These are phyloP conservation scores for Xenopus petersii DNA, from an alignment of 2,797 vertebrate species.

Conservation along the genomic window DNA sequence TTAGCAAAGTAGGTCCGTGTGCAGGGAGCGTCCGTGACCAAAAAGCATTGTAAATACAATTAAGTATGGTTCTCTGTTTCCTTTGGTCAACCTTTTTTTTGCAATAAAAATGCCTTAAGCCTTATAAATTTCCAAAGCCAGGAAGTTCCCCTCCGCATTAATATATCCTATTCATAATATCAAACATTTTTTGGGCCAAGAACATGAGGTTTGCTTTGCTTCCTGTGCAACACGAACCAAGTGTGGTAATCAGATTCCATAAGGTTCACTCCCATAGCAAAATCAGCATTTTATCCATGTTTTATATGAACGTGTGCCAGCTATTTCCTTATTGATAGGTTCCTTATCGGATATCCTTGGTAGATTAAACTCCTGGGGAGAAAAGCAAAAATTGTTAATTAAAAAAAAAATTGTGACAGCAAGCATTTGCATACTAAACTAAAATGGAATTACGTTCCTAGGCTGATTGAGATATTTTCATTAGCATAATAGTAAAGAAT, in stretches of 20 bases:
- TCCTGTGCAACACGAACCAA: conserved; percentile 65
- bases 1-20: conserved; percentile 71
- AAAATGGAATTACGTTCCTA: conserved; percentile 23
- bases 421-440: conserved; percentile 24
- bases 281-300: conserved; percentile 50
- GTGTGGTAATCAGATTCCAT: conserved; percentile 66
- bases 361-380: conserved; percentile 58
- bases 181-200: conserved; percentile 65
- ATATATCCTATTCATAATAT: conserved; percentile 81
- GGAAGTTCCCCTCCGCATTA: conserved; percentile 67
- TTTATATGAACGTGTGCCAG: conserved; percentile 44
- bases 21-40: too few species aligned
- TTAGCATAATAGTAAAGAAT: conserved; percentile 30
- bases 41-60: too few species aligned
- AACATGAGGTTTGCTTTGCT: conserved; percentile 34
- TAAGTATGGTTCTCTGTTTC: conserved; percentile 55
- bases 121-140: conserved; percentile 62
- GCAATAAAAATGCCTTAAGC: conserved; percentile 63
- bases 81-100: conserved; percentile 75
- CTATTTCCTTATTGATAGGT: conserved; percentile 52
- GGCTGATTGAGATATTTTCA: conserved; percentile 25
- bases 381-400: conserved; percentile 57
- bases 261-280: conserved; percentile 62
- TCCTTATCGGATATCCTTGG: conserved; percentile 54
- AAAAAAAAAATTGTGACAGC: conserved; percentile 49